Base-by-base conservation (phyloP, 2,888 invertebrate genomes). In the Oxytorus armatus region DNA sequence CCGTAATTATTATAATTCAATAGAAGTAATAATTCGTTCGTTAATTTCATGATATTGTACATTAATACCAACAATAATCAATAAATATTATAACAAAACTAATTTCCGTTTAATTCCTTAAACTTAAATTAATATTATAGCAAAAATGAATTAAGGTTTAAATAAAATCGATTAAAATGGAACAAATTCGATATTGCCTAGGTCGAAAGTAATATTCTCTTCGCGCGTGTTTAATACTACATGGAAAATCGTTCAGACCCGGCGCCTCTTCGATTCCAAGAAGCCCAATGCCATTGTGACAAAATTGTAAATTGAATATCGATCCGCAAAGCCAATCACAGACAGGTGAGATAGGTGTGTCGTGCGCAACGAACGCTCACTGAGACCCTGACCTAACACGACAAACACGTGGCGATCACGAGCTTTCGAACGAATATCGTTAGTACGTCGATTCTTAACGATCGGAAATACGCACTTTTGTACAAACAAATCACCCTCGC, bases 231-330 rank as follows among this genome's bases (percentile, higher is more conserved):
- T 23, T 16, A 10, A 8, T 1, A 11, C 16, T 14, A 14, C n/a
- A 29, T 23, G 23, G 49, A 65, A 70, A 70, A 65, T 33, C n/a
- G 25, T 14, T 7, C 2, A 21, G 23, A 42, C 39, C 25, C 14
- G 23, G 23, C 18, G 21, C 10, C 10, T 44, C 68, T 10, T 70
- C 1, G 59, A 81, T 89, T 88, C 88, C 81, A 73, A 78, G 88
- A 89, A 88, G 84, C 76, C 80, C 83, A 83, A 83, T 83, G 85
- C 77, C 83, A 84, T 87, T 87, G 90, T 88, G 89, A 90, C 89
- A 90, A 89, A 90, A 90, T 82, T 88, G 90, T 88, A 89, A 90
- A 91, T 91, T 90, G 90, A 90, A 91, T 91, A 91, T 91, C 90
- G 91, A 91, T 72, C 85, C 88, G 81, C 14, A 18, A 47, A 69